Evolutionary conservation across 2,888 invertebrate species (phyloP).

Genomic region (Papilio elwesi): DNA sequence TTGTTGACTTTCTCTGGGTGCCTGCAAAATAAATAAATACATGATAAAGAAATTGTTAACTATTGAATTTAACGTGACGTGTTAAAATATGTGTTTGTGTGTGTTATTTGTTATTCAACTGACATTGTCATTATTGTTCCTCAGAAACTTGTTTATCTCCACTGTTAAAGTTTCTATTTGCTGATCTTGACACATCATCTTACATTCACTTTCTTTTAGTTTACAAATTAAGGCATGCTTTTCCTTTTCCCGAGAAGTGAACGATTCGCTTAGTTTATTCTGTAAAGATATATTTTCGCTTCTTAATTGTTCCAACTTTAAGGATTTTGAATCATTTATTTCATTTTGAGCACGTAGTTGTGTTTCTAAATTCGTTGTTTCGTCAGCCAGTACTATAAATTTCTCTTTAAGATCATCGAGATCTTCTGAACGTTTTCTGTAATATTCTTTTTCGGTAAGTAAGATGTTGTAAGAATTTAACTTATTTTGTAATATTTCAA

Average conservation of each 20-base stretch:
- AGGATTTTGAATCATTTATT: conserved; percentile 69
- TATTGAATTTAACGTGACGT: conserved; percentile 12
- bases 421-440: conserved; percentile 67
- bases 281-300: conserved; percentile 66
- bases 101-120: conserved; percentile 38
- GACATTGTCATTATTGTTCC: conserved; percentile 62
- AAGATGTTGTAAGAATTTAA: conserved; percentile 68
- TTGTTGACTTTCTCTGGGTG: conserved; percentile 49
- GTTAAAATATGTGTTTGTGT: conserved; percentile 1
- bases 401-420: conserved; percentile 72
- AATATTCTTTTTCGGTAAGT: conserved; percentile 77
- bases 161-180: conserved; percentile 82
- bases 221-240: conserved; percentile 76
- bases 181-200: conserved; percentile 82
- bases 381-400: conserved; percentile 68
- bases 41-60: conserved; percentile 22
- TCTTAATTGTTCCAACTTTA: conserved; percentile 64
- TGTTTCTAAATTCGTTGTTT: conserved; percentile 69
- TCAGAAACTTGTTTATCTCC: conserved; percentile 80
- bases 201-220: conserved; percentile 81
- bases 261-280: conserved; percentile 65
- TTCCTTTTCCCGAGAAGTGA: conserved; percentile 73
- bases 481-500: conserved; percentile 60
- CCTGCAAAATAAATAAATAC: conserved; percentile 45
- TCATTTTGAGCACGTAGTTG: conserved; percentile 71